A percentile compares a stretch with the other conserved stretches of the same genome.
phyloP scores from a whole-genome alignment of 2,797 vertebrate genomes.

The Cacajao melanocephalus region DNA sequence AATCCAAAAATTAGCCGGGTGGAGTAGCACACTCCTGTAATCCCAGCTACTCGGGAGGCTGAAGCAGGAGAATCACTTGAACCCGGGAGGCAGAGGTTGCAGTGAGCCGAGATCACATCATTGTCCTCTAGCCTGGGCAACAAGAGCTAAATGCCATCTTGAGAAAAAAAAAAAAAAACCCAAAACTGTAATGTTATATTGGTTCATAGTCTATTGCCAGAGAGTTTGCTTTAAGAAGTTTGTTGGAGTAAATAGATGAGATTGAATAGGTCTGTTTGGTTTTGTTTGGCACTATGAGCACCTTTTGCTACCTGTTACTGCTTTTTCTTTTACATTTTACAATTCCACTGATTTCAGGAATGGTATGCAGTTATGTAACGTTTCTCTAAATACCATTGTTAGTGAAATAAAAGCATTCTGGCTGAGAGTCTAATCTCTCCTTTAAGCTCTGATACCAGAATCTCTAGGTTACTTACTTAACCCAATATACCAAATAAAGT shows the following conservation, averaged over 20 bases:
- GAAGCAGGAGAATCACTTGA: background rate
- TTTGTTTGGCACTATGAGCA: background rate
- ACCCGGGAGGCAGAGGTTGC: background rate
- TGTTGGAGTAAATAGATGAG: background rate
- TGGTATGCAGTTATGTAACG: background rate
- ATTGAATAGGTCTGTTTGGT: background rate
- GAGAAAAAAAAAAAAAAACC: too few relatives aligned
- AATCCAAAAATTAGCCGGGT: background rate
- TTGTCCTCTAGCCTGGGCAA: background rate
- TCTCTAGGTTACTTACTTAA: background rate
- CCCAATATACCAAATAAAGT: background rate
- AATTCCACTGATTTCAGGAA: background rate
- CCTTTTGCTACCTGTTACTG: background rate
- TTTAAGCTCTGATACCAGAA: background rate
- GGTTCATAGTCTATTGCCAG: background rate
- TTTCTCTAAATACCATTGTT: constrained; percentile 40
- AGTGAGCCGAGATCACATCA: background rate
- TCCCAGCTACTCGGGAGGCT: background rate
- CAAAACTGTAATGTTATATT: background rate
- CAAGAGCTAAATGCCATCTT: background rate
- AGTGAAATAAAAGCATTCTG: constrained; percentile 28
- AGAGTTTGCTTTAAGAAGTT: constrained; percentile 32
- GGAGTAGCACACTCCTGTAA: background rate
- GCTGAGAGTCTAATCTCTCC: background rate
- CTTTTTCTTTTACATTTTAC: background rate